Evolutionary conservation across 2,113 vertebrate genomes (phyloP).

Genomic region (Platycercus adscitus): DNA sequence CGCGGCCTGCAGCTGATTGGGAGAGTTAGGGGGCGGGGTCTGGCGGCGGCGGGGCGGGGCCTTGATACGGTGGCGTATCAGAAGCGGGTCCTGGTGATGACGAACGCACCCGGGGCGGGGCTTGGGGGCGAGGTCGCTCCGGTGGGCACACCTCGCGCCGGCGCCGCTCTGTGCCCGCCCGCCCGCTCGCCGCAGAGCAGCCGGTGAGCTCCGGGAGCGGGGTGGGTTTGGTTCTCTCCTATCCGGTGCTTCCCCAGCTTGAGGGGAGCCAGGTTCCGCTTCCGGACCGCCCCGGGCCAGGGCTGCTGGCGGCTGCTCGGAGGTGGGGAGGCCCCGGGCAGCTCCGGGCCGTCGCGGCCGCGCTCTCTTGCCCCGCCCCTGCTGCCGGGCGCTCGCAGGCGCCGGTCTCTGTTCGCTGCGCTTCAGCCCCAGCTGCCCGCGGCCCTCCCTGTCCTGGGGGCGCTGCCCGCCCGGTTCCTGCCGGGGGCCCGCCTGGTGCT

Average conservation of each 20-base stretch:
- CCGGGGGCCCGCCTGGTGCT: background rate
- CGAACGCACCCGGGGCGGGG: background rate
- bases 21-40: background rate
- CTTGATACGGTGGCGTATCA: too few species aligned
- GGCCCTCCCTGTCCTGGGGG: background rate
- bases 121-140: too few species aligned
- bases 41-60: too few species aligned
- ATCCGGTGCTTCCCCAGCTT: accelerated
- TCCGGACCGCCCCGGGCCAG: background rate
- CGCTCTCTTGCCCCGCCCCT: background rate
- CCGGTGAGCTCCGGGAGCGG: background rate
- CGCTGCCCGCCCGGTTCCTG: background rate
- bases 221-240: accelerated
- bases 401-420: too few species aligned
- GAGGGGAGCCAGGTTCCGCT: accelerated
- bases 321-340: background rate
- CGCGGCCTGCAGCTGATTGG: background rate
- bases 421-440: too few species aligned
- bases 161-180: too few species aligned
- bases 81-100: too few species aligned
- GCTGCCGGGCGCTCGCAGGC: background rate
- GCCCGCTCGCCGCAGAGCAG: background rate
- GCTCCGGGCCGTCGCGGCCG: background rate
- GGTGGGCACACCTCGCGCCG: too few species aligned
- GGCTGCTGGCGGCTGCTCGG: background rate